A percentile compares a stretch with the other conserved stretches of the same genome.
Conservation (phyloP, 2,797 vertebrate species). For the Gymnothorax javanicus region DNA sequence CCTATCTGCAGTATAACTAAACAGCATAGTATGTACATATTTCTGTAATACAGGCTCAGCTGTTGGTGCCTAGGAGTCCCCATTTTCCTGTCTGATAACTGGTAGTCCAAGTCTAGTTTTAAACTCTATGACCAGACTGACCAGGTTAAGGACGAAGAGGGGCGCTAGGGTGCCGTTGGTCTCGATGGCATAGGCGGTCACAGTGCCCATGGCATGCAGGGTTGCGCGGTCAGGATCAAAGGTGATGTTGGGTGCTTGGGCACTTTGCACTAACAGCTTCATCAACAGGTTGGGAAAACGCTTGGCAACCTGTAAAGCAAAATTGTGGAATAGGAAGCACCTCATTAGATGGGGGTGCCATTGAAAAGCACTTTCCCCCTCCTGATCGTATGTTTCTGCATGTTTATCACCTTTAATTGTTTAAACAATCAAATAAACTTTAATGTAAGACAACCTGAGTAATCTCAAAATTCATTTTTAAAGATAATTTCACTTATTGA, state of each 20-base stretch:
- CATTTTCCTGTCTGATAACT: background rate
- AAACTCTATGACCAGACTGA: slow-evolving; percentile 45
- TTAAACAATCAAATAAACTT: too few species aligned
- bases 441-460: too few species aligned
- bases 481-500: too few species aligned
- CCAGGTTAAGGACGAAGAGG: slow-evolving; percentile 72
- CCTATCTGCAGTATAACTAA: background rate
- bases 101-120: background rate
- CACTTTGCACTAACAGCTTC: slow-evolving; percentile 63
- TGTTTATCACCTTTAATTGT: too few species aligned
- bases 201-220: slow-evolving; percentile 45
- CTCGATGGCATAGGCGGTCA: slow-evolving; percentile 71
- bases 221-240: slow-evolving; percentile 61
- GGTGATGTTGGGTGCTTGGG: slow-evolving; percentile 51
- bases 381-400: too few species aligned
- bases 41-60: background rate
- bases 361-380: too few species aligned
- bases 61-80: background rate
- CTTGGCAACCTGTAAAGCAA: slow-evolving; percentile 60
- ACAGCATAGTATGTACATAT: background rate
- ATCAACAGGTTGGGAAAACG: slow-evolving; percentile 69
- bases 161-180: slow-evolving; percentile 64
- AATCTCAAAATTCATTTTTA: too few species aligned
- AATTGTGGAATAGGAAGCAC: background rate
- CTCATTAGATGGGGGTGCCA: background rate